Base-by-base conservation (phyloP, 2,113 vertebrate species). In the Hippolais icterina region DNA sequence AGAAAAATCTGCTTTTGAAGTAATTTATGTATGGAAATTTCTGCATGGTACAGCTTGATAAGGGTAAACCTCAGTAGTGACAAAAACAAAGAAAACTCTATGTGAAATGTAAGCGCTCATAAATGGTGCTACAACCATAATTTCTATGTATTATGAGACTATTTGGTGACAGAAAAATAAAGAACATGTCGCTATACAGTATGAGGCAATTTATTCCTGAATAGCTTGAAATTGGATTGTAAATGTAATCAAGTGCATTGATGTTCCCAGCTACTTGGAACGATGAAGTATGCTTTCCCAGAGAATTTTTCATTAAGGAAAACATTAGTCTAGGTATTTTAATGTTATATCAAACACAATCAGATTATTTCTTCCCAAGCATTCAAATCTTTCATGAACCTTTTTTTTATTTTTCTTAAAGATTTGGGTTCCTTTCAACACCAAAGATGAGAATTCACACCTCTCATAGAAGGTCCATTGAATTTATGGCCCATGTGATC, bases 181-280 rank as follows among this genome's bases (percentile, higher is more conserved):
- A 90, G 85, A 95, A 87, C 61, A 68, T 78, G 69, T 92, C 1
- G 12, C 83, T 94, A 72, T 92, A 91, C 49, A 91, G 60, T 89
- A 50, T 79, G 69, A 92, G 49, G 90, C 88, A 94, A 92, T 94
- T 93, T 89, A 81, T 94, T 93, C 71, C 83, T 96, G 93, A 97
- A 97, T 97, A 92, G 92, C 76, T 93, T 84, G 76, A 90, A 97
- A 96, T 95, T 94, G 89, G 86, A 92, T 94, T 96, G 90, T 97
- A 97, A 97, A 96, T 95, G 90, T 87, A 97, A 97, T 97, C 96
- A 97, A 97, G 86, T 84, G 76, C 92, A 96, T 97, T 97, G 95
- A 95, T 92, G 83, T 95, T 88, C 72, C 69, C 65, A 72, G 77
- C 90, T 93, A 93, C 89, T 96, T 84, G 47, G 69, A 93, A 86